Conservation (phyloP, 92 coral and sea anemone genomes). For the Hydrozoanthus gracilis region DNA sequence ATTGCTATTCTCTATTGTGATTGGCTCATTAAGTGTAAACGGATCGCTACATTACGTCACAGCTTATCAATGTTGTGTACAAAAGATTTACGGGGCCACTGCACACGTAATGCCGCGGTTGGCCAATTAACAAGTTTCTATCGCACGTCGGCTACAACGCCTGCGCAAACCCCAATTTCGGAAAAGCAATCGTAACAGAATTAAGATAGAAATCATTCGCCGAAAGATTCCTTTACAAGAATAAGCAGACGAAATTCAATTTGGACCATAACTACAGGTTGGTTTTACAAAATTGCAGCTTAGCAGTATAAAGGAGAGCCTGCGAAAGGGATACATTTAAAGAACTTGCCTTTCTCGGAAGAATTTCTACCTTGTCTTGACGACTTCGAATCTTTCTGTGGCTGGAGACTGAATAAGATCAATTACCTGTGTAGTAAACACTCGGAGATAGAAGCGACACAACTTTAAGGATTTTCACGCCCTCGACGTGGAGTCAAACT, state of each 20-base stretch:
- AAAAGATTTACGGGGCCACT: constrained; percentile 68
- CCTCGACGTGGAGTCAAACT: neutral
- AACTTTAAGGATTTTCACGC: neutral
- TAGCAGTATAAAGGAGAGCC: neutral
- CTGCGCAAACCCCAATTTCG: constrained; percentile 38
- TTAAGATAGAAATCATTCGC: constrained; percentile 50
- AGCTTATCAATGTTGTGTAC: constrained; percentile 80
- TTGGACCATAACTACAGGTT: constrained; percentile 42
- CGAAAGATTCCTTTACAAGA: constrained; percentile 26
- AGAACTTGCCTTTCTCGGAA: neutral
- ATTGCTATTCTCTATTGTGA: constrained; percentile 48
- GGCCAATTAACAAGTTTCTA: constrained; percentile 37
- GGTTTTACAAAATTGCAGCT: constrained; percentile 14
- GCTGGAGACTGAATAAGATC: neutral
- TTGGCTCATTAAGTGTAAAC: constrained; percentile 79
- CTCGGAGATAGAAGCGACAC: neutral
- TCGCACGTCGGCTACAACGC: constrained; percentile 43
- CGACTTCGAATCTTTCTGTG: constrained; percentile 45
- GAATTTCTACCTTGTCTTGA: constrained; percentile 11
- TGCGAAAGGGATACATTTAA: neutral
- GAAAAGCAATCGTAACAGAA: constrained; percentile 37
- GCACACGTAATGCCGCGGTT: constrained; percentile 85
- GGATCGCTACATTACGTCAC: constrained; percentile 97
- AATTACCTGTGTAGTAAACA: neutral
- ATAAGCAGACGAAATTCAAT: constrained; percentile 38